Base-by-base conservation (phyloP, 2,888 invertebrate genomes). In the Drosophila robusta region DNA sequence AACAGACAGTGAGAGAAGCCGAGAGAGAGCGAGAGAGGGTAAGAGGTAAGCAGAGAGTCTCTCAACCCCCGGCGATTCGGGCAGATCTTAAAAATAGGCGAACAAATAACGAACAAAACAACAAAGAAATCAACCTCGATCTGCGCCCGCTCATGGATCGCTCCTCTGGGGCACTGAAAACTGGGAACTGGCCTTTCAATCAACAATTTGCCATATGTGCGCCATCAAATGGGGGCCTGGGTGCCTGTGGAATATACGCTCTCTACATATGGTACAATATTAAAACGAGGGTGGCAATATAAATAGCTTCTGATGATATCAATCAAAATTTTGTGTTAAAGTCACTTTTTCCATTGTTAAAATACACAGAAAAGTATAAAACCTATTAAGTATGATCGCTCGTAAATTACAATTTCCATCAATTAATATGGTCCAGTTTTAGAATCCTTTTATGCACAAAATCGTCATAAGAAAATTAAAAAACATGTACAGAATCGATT, bases 171-270 rank as follows among this genome's bases (percentile, higher is more conserved):
- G 26, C 16, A 44, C 50, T 18, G 5, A 62, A 41, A 14, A 52
- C 56, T 56, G 56, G 39, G 71, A 44, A 44, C 60, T 58, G 78
- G 66, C 56, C 56, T 67, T 73, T 78, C 76, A 69, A 78, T 57
- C 63, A 75, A 69, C 86, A 71, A 78, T 78, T 76, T 63, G 80
- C 80, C 79, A 79, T 79, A 76, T 78, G 78, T 73, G 70, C 56
- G 46, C 52, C 79, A 73, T 64, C 60, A 46, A 38, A 71, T 54
- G 52, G 60, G 39, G 57, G 57, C 29, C 36, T 34, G 26, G 64
- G 54, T 49, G 50, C 44, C 34, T 36, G 12, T 36, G 3, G 42
- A 54, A 46, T 42, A 62, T 24, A 46, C 52, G 11, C 49, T 63
- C 57, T 26, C 12, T 46, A 29, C 70, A 74, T 56, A 57, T 74